phyloP scores from a whole-genome alignment of 2,888 invertebrate species.

The Lochmaea capreae region DNA sequence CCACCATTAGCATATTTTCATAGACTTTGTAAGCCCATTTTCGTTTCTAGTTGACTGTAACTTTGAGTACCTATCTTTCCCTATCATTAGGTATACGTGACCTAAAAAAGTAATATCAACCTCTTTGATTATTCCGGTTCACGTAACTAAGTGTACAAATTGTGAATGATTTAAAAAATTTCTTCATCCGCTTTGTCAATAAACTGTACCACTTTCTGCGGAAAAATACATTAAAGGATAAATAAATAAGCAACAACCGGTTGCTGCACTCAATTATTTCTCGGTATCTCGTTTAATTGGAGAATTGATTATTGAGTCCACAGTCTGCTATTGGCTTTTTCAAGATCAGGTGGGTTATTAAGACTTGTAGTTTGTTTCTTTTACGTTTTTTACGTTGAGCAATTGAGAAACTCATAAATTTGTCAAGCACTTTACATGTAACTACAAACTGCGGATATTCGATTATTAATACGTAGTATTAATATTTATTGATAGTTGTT shows the following conservation, averaged over 20 bases:
- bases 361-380: conserved; percentile 9
- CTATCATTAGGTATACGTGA: no score
- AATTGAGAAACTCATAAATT: background rate
- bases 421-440: background rate
- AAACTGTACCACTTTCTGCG: background rate
- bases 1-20: no score
- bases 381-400: background rate
- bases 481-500: no score
- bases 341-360: conserved; percentile 26
- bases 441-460: background rate
- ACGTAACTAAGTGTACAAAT: background rate
- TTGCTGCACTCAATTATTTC: conserved; percentile 23
- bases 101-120: no score
- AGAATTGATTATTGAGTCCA: conserved; percentile 23
- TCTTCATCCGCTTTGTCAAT: background rate
- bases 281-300: conserved; percentile 27
- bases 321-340: conserved; percentile 17
- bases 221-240: conserved; percentile 26
- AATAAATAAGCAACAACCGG: conserved; percentile 21
- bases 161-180: background rate
- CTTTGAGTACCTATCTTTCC: no score
- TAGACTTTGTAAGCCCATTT: no score
- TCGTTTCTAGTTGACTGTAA: no score
- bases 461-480: no score
- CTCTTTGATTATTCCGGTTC: no score